A percentile compares a stretch with the other conserved stretches of the same genome.
phyloP scores from a whole-genome alignment of 1,140 invertebrate genomes.

The Apis florea region DNA sequence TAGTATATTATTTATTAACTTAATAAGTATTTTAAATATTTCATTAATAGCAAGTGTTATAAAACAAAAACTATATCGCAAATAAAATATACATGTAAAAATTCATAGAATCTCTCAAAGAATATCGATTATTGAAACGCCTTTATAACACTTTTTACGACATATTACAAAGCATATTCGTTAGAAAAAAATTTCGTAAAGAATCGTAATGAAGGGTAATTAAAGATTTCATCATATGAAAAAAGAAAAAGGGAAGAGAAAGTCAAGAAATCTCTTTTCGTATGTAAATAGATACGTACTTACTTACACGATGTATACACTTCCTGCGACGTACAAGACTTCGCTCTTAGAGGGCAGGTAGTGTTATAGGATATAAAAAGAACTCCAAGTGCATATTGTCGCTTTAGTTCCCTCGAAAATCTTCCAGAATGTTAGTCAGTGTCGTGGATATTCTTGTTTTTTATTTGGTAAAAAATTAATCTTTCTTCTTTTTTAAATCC shows the following conservation, averaged over 20 bases:
- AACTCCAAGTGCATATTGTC: conserved; percentile 28
- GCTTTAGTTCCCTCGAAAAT: conserved; percentile 48
- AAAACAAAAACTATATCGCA: too few species aligned
- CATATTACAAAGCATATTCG: background rate
- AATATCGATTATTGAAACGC: too few species aligned
- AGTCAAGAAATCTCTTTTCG: conserved; percentile 54
- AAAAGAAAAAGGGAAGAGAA: conserved; percentile 36
- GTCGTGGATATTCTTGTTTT: conserved; percentile 19
- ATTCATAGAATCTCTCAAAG: too few species aligned
- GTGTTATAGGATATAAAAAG: conserved; percentile 53
- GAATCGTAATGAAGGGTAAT: background rate
- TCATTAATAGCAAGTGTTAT: too few species aligned
- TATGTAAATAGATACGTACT: conserved; percentile 40
- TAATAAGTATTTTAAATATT: too few species aligned
- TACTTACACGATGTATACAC: conserved; percentile 46
- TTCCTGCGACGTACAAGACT: conserved; percentile 62
- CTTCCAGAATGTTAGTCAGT: conserved; percentile 39
- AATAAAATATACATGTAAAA: too few species aligned
- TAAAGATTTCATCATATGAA: conserved; percentile 2
- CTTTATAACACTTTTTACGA: too few species aligned
- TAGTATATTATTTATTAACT: too few species aligned
- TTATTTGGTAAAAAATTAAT: conserved; percentile 48
- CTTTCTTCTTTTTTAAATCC: background rate
- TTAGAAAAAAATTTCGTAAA: background rate
- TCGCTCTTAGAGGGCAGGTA: conserved; percentile 54